Evolutionary conservation across 2,113 vertebrate species (phyloP).

Genomic region (Cavia aperea): DNA sequence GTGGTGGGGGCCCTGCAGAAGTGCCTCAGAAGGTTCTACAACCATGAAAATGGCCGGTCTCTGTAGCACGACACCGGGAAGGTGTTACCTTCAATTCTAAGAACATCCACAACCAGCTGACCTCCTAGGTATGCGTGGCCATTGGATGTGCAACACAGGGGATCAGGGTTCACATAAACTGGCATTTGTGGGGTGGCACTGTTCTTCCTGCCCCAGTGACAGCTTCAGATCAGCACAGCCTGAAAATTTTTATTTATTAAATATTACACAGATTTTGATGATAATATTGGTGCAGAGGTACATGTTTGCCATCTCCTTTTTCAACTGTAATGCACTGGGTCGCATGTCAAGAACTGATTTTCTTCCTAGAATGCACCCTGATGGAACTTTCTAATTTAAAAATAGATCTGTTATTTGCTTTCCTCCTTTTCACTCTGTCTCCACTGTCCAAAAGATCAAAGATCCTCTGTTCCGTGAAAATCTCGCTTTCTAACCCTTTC

Average conservation of each 20-base stretch:
- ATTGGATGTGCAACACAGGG: background rate
- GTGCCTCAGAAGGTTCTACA: background rate
- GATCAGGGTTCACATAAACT: background rate
- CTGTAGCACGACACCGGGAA: background rate
- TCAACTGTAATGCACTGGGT: background rate
- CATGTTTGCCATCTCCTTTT: background rate
- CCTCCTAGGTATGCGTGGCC: background rate
- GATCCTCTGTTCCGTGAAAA: background rate
- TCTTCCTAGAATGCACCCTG: background rate
- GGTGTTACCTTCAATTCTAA: background rate
- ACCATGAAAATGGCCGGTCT: too few relatives aligned
- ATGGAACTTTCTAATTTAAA: background rate
- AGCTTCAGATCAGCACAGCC: background rate
- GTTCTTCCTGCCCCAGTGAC: background rate
- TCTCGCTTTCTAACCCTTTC: too few relatives aligned
- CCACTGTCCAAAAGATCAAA: background rate
- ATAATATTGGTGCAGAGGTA: background rate
- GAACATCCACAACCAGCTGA: background rate
- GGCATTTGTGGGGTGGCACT: background rate
- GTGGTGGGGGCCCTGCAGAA: slow-evolving; percentile 1
- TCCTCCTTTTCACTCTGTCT: background rate
- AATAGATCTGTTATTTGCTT: background rate
- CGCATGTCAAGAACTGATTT: background rate
- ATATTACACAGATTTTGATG: background rate
- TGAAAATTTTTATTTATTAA: background rate